A percentile compares a stretch with the other conserved stretches of the same genome.
phyloP scores from a whole-genome alignment of 2,797 vertebrate genomes.

The Borostomias antarcticus region DNA sequence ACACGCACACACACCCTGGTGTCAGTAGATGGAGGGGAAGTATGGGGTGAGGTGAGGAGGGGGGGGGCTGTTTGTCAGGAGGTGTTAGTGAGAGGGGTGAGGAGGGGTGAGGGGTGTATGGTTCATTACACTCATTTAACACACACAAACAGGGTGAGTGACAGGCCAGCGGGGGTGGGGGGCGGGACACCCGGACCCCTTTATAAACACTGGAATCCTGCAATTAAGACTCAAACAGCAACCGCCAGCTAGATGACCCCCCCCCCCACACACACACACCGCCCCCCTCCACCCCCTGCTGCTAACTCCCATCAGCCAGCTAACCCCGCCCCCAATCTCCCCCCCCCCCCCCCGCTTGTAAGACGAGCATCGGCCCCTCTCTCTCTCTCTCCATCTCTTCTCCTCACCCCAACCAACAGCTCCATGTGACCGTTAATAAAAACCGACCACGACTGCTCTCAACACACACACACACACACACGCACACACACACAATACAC shows the following conservation, averaged over 20 bases:
- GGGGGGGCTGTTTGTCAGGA: constrained; percentile 64
- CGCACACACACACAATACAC: neutral
- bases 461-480: constrained; percentile 1
- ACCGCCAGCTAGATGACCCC: constrained; percentile 55
- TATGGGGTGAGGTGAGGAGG: constrained; percentile 56
- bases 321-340: constrained; percentile 45
- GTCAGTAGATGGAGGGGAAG: constrained; percentile 74
- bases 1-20: constrained; percentile 55
- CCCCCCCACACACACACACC: constrained; percentile 36
- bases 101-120: constrained; percentile 42
- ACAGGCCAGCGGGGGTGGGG: constrained; percentile 71
- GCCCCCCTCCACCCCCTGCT: constrained; percentile 1
- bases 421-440: constrained; percentile 23
- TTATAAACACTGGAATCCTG: constrained; percentile 74
- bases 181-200: constrained; percentile 43
- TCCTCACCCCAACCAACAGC: constrained; percentile 9
- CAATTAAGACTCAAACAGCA: constrained; percentile 76
- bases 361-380: constrained; percentile 25
- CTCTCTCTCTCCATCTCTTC: constrained; percentile 1
- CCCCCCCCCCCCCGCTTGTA: neutral
- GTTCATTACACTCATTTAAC: constrained; percentile 80
- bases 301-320: constrained; percentile 56
- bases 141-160: constrained; percentile 74
- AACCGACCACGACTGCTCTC: neutral
- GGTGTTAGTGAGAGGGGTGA: constrained; percentile 64